Base-by-base conservation (phyloP, 2,888 invertebrate genomes). In the Celastrina argiolus region DNA sequence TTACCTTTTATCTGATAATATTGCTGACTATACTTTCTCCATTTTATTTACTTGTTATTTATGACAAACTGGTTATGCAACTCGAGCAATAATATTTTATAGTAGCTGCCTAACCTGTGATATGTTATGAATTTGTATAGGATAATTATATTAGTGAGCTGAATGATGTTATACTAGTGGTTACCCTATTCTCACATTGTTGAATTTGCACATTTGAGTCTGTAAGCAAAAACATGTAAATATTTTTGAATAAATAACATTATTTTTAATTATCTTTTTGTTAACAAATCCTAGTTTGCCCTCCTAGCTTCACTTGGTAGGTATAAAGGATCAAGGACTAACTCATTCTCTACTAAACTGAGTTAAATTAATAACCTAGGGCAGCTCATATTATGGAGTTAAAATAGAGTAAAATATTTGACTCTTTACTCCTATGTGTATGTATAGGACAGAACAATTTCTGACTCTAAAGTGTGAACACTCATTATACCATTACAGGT, bases 401-500 rank as follows among this genome's bases (percentile, higher is more conserved):
- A n/a, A n/a, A n/a, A n/a, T n/a, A n/a, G n/a, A n/a, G n/a, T n/a
- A n/a, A n/a, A n/a, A n/a, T n/a, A n/a, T n/a, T n/a, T n/a, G n/a
- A n/a, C n/a, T n/a, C n/a, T n/a, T n/a, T n/a, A n/a, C n/a, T n/a
- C n/a, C n/a, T n/a, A 39, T 12, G 14, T n/a, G n/a, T 16, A n/a
- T 42, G 42, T 45, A 45, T 10, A 36, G 10, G 45, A 18, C 45
- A 42, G 16, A 45, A 18, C 12, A 10, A 5, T 36, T 36, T 36
- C 36, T 8, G 1, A 10, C 10, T 45, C 45, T 18, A 45, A 8
- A 45, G 45, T 18, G 45, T 10, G 22, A 45, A 7, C 16, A 51
- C 51, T 22, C 63, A 41, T 64, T 56, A 65, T 61, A 41, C 39
- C 45, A 66, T 64, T 56, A 66, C 42, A 63, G 34, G 41, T n/a